These are phyloP conservation scores for Cetonia aurata DNA, from an alignment of 2,888 invertebrate genomes.

Conservation along the genomic window DNA sequence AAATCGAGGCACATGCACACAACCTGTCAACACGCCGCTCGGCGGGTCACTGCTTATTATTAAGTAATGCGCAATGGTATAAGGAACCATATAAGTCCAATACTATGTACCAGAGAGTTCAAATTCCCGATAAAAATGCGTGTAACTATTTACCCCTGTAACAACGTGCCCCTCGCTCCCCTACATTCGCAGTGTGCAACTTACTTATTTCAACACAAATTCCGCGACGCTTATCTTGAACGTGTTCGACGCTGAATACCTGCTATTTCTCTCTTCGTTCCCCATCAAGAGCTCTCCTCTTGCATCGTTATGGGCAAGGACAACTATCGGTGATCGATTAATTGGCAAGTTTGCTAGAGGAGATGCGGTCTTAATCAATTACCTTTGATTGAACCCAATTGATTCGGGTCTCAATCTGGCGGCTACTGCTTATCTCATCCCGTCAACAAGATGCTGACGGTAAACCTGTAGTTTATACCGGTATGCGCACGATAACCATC, in stretches of 20 bases:
- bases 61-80: too few relatives aligned
- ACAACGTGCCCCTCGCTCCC: too few relatives aligned
- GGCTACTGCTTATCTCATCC: slow-evolving; percentile 23
- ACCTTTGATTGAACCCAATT: slow-evolving; percentile 66
- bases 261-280: slow-evolving; percentile 13
- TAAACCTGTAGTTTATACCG: slow-evolving; percentile 30
- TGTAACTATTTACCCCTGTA: too few relatives aligned
- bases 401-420: slow-evolving; percentile 57
- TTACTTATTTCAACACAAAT: background rate
- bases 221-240: slow-evolving; percentile 15
- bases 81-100: too few relatives aligned
- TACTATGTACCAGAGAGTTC: too few relatives aligned
- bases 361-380: slow-evolving; percentile 65
- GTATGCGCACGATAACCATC: slow-evolving; percentile 32
- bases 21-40: too few relatives aligned
- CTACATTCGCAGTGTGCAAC: too few relatives aligned
- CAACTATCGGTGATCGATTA: slow-evolving; percentile 57
- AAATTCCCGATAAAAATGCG: too few relatives aligned
- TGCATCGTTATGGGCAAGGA: slow-evolving; percentile 4
- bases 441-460: slow-evolving; percentile 14
- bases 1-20: too few relatives aligned
- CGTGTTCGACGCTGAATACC: slow-evolving; percentile 1
- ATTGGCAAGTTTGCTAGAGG: slow-evolving; percentile 58
- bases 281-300: background rate
- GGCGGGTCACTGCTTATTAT: too few relatives aligned